Conservation (phyloP, 1,140 invertebrate genomes). For the Sitodiplosis mosellana region DNA sequence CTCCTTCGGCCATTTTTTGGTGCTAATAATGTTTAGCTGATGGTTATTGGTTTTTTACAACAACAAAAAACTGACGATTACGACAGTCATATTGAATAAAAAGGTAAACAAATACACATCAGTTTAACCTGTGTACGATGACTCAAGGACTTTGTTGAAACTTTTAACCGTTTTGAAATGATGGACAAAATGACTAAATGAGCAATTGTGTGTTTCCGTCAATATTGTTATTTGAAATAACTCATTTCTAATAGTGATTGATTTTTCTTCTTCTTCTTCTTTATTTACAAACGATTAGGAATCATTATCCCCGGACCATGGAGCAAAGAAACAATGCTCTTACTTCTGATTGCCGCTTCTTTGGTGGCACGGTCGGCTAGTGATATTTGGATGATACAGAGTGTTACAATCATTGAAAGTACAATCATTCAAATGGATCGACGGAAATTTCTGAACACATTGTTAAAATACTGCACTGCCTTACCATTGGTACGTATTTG, state of each 20-base stretch:
- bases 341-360: constrained; percentile 61
- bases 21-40: no score
- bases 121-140: neutral
- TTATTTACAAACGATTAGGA: no score
- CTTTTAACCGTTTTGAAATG: neutral
- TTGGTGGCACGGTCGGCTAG: constrained; percentile 78
- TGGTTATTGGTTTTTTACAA: no score
- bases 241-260: no score
- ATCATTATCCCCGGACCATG: constrained; percentile 69
- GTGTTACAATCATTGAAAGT: constrained; percentile 84
- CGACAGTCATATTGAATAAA: neutral
- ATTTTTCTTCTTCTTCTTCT: no score
- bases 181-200: no score
- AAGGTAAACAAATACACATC: neutral
- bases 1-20: no score
- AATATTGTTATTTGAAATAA: no score
- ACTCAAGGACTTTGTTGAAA: neutral
- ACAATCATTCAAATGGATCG: constrained; percentile 81
- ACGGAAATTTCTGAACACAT: constrained; percentile 49
- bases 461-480: constrained; percentile 57
- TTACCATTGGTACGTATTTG: constrained; percentile 71
- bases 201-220: no score
- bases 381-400: constrained; percentile 94
- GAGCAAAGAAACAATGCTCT: constrained; percentile 55
- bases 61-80: neutral